These are phyloP conservation scores for Misgurnus mizolepis DNA, from an alignment of 2,113 vertebrate genomes.

Conservation along the genomic window DNA sequence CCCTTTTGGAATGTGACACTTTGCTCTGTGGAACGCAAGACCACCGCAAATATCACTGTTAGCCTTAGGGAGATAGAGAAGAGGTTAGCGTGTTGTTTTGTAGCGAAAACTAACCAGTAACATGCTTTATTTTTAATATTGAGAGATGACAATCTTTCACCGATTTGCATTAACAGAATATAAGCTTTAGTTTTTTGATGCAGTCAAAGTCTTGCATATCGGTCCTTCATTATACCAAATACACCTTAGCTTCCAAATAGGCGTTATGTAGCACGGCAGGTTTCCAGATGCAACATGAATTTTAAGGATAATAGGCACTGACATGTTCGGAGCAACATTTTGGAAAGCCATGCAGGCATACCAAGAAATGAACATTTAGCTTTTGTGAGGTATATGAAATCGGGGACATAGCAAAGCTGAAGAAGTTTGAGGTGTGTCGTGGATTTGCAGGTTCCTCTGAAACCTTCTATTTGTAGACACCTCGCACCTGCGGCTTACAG, in stretches of 20 bases:
- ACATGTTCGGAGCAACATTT: no score
- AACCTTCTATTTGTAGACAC: constrained; percentile 72
- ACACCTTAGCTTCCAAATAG: neutral
- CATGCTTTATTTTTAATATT: no score
- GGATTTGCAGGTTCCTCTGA: constrained; percentile 67
- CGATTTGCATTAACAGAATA: no score
- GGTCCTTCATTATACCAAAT: neutral
- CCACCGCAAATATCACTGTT: constrained; percentile 57
- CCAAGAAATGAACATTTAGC: no score
- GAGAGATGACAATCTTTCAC: no score
- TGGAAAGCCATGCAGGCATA: no score
- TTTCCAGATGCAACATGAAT: neutral
- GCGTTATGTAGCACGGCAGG: neutral
- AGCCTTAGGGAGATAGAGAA: constrained; percentile 35
- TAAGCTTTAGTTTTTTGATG: no score
- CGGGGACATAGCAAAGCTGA: constrained; percentile 58
- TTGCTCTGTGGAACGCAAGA: constrained; percentile 60
- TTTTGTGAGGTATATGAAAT: no score
- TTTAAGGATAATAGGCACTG: neutral
- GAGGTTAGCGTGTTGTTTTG: constrained; percentile 1
- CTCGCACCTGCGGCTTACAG: constrained; percentile 52
- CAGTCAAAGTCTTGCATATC: no score
- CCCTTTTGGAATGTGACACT: constrained; percentile 65
- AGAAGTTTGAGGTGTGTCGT: constrained; percentile 63
- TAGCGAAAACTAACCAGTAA: neutral